Base-by-base conservation (phyloP, 2,888 invertebrate genomes). In the Ennomos erosarius region DNA sequence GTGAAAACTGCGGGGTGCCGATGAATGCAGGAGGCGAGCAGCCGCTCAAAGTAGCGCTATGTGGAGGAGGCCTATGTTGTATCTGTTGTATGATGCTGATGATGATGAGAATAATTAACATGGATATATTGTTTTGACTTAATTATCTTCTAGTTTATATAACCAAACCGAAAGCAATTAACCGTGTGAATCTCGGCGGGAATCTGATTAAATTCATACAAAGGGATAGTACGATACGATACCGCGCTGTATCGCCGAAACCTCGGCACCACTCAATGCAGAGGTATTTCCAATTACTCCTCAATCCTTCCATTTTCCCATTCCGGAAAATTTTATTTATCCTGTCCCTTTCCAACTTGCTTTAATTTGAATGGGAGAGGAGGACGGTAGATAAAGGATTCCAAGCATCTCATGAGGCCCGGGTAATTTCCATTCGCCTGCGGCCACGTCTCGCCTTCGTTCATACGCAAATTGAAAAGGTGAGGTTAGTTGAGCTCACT, bases 271-370 rank as follows among this genome's bases (percentile, higher is more conserved):
- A 84, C 84, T 88, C 88, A 87, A 89, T 88, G 84, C 81, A 71
- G 81, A 88, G 91, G 92, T 89, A 92, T 92, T 92, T 92, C 88
- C 92, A 92, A 92, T 92, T 92, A 92, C 89, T 87, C 86, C 84
- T 81, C 84, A 89, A 91, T 88, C 90, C 90, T 85, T 85, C 88
- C 87, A 87, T 88, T 88, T 90, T 85, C 85, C 85, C 80, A 78
- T 83, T 72, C 74, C 79, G 70, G 79, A 79, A 82, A 85, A 87
- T 85, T 88, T 90, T 86, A 87, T 84, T 81, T 80, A 71, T 59
- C 63, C 82, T 71, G 55, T 90, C 90, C 75, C 80, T 76, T 71
- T 90, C 85, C 60, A 50, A 55, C 59, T 44, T 59, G 54, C 60
- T 57, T 69, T 68, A 68, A 70, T 76, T 69, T 62, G 64, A 54